Base-by-base conservation (phyloP, 2,113 vertebrate species). In the Channa argus region DNA sequence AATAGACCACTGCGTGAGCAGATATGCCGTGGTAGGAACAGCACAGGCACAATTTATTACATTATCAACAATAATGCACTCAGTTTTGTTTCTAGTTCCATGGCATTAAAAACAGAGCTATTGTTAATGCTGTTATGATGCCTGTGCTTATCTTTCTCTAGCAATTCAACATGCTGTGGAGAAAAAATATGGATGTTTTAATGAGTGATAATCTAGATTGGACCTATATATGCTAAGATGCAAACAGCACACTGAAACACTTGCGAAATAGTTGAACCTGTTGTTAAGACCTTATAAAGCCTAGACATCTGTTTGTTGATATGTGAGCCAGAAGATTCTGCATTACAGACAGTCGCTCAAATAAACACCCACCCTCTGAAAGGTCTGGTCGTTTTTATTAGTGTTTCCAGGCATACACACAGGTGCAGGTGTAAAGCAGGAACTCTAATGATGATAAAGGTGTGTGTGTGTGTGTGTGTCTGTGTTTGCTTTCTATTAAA, bases 211-310 rank as follows among this genome's bases (percentile, higher is more conserved):
- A 34, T 83, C 84, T 59, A 82, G 86, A 63, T 77, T 71, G 12
- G 63, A 60, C 43, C 44, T 10, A 52, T 44, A 36, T 69, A 63
- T 11, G 37, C 64, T 47, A 24, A 12, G n/a, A 11, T 0, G 2
- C 52, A 11, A n/a, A 15, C 60, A 24, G 67, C 64, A 51, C 41
- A 73, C 24, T 24, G 3, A 71, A 51, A 66, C 38, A 68, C 37
- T 59, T 15, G 37, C 71, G 71, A 74, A 2, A 2, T 61, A 1
- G 24, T 80, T 80, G 75, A 90, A 90, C 88, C 85, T 90, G 89
- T 88, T 84, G 82, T 89, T 86, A 87, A 87, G 84, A 89, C 71
- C 86, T 86, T 86, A 80, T 92, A 92, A 93, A 92, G 80, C 38
- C 62, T 75, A 85, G 46, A 92, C 86, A 91, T 90, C 88, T 92